phyloP scores from a whole-genome alignment of 1,140 invertebrate genomes.

The Bradysia coprophila region DNA sequence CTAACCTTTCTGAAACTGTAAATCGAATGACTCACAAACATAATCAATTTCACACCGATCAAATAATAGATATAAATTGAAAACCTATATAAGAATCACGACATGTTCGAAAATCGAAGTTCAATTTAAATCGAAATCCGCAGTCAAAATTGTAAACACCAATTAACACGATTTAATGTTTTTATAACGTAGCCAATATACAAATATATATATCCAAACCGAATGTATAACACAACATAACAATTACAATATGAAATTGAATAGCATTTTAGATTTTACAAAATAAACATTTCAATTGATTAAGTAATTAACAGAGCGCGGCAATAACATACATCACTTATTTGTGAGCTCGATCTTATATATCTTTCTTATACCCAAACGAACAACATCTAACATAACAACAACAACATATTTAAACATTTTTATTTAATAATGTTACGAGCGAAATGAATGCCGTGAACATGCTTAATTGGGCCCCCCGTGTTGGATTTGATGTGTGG shows the following conservation, averaged over 20 bases:
- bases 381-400: neutral
- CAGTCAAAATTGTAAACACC: too few relatives aligned
- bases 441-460: slow-evolving; percentile 5
- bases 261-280: neutral
- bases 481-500: slow-evolving; percentile 5
- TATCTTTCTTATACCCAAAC: too few relatives aligned
- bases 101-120: too few relatives aligned
- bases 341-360: too few relatives aligned
- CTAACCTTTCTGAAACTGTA: too few relatives aligned
- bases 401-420: too few relatives aligned
- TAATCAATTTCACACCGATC: too few relatives aligned
- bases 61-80: too few relatives aligned
- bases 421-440: slow-evolving; percentile 3
- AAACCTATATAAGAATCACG: too few relatives aligned
- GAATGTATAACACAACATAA: neutral
- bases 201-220: neutral
- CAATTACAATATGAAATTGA: neutral
- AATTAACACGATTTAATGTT: neutral
- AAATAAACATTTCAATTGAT: neutral
- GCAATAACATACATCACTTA: neutral
- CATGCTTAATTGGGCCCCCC: slow-evolving; percentile 6
- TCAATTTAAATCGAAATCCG: too few relatives aligned
- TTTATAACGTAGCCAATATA: neutral
- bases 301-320: neutral
- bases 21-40: too few relatives aligned